These are phyloP conservation scores for Phoxinus dragarum DNA, from an alignment of 2,797 vertebrate species.

Conservation along the genomic window DNA sequence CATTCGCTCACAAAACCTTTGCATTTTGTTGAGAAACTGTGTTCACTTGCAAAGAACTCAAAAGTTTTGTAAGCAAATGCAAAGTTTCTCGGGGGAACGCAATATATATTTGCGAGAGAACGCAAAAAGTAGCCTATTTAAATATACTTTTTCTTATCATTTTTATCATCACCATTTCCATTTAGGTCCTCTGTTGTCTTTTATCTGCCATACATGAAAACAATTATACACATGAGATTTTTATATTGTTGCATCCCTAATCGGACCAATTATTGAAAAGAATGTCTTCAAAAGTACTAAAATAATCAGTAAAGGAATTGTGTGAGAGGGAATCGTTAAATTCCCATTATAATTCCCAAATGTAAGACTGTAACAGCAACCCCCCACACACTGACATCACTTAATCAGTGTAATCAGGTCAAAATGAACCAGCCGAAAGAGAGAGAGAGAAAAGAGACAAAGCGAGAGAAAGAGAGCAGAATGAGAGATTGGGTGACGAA, in stretches of 20 bases:
- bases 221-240: not conserved
- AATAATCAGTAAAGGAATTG: not conserved
- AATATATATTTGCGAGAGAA: not conserved
- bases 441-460: not conserved
- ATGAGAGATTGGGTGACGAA: constrained; percentile 21
- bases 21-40: not conserved
- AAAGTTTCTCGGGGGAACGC: not conserved
- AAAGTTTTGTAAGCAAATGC: not conserved
- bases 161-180: not conserved
- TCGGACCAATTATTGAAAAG: not conserved
- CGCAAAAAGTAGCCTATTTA: not conserved
- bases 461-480: not conserved
- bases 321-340: not conserved
- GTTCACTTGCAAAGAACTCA: not conserved
- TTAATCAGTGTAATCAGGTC: constrained; percentile 53
- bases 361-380: not conserved
- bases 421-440: not conserved
- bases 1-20: not conserved
- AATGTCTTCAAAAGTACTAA: not conserved
- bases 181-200: not conserved
- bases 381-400: not conserved
- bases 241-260: not conserved
- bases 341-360: not conserved
- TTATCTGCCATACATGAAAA: not conserved
- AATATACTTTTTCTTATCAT: not conserved